A percentile compares a stretch with the other conserved stretches of the same genome.
Evolutionary conservation across 2,888 invertebrate genomes (phyloP).

Genomic region (Griposia aprilina): DNA sequence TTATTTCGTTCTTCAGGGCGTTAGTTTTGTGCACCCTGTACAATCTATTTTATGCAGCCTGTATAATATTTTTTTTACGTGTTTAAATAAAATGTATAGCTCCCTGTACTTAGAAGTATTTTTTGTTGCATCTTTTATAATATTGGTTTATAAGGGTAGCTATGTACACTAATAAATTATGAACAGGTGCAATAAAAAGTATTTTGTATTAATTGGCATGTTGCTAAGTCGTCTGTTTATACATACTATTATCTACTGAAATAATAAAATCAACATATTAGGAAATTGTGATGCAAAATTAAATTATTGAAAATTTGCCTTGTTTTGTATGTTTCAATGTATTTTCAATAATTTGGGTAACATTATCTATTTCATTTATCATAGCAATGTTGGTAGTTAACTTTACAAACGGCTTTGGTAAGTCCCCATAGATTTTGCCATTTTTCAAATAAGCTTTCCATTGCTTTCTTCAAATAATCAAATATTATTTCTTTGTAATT

Average conservation of each 20-base stretch:
- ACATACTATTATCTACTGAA: conserved; percentile 50
- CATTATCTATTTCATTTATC: neutral
- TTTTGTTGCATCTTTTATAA: neutral
- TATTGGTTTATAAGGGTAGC: neutral
- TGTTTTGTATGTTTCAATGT: neutral
- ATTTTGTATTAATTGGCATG: conserved; percentile 44
- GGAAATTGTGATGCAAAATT: conserved; percentile 42
- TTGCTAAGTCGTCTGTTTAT: conserved; percentile 57
- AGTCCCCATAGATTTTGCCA: no score
- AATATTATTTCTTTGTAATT: neutral
- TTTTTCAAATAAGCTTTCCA: no score
- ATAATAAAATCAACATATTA: conserved; percentile 21
- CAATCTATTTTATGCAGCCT: neutral
- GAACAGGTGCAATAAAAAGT: neutral
- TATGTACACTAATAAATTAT: neutral
- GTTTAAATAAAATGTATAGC: no score
- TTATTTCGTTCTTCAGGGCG: neutral
- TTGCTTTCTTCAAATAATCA: neutral
- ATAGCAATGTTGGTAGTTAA: neutral
- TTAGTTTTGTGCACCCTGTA: neutral
- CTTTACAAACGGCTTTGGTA: neutral
- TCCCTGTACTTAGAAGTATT: neutral
- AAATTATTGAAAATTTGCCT: neutral
- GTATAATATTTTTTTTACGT: neutral
- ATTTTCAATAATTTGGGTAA: neutral